Evolutionary conservation across 2,888 invertebrate genomes (phyloP).

Genomic region (Agonopterix arenella): DNA sequence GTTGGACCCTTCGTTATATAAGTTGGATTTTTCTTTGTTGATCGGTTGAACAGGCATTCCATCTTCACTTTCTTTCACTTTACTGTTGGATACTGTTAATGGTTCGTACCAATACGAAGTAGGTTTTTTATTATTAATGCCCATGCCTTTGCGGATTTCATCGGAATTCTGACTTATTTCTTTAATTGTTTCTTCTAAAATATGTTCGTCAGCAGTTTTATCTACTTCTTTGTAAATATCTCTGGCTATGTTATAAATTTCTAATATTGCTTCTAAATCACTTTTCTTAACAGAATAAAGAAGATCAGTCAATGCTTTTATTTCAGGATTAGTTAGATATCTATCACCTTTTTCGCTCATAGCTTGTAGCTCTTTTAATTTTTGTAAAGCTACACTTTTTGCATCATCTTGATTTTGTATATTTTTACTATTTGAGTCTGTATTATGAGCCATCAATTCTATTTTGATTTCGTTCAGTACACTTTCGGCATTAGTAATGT

Average conservation of each 20-base stretch:
- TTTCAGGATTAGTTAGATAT: constrained; percentile 52
- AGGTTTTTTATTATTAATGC: constrained; percentile 11
- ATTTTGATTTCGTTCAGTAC: background rate
- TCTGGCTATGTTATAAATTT: constrained; percentile 61
- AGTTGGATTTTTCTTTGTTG: too few species aligned
- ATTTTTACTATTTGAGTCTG: background rate
- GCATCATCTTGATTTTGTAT: background rate
- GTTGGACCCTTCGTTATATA: background rate
- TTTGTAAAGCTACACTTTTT: background rate
- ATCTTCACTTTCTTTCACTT: background rate
- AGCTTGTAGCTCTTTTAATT: background rate
- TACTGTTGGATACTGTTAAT: constrained; percentile 3
- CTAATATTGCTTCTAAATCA: constrained; percentile 59
- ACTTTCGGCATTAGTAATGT: background rate
- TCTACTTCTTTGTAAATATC: constrained; percentile 61
- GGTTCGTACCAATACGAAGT: constrained; percentile 46
- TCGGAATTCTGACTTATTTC: constrained; percentile 4
- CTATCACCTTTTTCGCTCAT: constrained; percentile 28
- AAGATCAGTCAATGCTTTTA: constrained; percentile 45
- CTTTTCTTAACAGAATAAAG: constrained; percentile 56
- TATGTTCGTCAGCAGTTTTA: constrained; percentile 21
- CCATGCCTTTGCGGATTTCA: background rate
- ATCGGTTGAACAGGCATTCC: background rate
- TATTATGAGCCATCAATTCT: background rate
- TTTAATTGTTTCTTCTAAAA: constrained; percentile 19